Conservation (phyloP, 2,797 vertebrate species). For the Macropodus opercularis region DNA sequence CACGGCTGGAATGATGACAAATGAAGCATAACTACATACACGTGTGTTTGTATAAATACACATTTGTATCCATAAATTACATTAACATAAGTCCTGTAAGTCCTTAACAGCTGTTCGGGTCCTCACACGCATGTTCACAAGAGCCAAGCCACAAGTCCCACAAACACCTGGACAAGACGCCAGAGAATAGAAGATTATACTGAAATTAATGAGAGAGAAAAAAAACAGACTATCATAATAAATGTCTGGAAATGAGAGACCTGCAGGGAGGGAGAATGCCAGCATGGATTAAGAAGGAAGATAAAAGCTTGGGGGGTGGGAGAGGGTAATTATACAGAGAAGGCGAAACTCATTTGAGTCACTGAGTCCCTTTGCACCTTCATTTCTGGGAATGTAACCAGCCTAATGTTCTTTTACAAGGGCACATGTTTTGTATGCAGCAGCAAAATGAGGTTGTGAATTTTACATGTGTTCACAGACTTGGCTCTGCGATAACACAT, state of each 20-base stretch:
- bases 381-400: conserved; percentile 27
- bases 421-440: not conserved
- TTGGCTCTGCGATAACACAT: not conserved
- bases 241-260: conserved; percentile 32
- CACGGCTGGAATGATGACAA: too few species aligned
- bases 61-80: too few species aligned
- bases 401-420: conserved; percentile 28
- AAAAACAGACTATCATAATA: conserved; percentile 47
- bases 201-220: conserved; percentile 19
- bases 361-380: conserved; percentile 24
- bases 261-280: conserved; percentile 42
- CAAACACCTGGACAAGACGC: conserved; percentile 23
- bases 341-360: conserved; percentile 39
- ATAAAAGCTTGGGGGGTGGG: conserved; percentile 49
- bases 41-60: not conserved
- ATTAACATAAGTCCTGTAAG: too few species aligned
- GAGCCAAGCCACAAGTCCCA: conserved; percentile 13
- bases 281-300: conserved; percentile 46
- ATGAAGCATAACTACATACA: not conserved
- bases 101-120: conserved; percentile 6
- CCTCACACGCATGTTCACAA: not conserved
- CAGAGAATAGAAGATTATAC: conserved; percentile 34
- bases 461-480: conserved; percentile 29
- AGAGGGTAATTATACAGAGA: conserved; percentile 51
- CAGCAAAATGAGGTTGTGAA: conserved; percentile 21